Base-by-base conservation (phyloP, 2,888 invertebrate species). In the Athalia rosae region DNA sequence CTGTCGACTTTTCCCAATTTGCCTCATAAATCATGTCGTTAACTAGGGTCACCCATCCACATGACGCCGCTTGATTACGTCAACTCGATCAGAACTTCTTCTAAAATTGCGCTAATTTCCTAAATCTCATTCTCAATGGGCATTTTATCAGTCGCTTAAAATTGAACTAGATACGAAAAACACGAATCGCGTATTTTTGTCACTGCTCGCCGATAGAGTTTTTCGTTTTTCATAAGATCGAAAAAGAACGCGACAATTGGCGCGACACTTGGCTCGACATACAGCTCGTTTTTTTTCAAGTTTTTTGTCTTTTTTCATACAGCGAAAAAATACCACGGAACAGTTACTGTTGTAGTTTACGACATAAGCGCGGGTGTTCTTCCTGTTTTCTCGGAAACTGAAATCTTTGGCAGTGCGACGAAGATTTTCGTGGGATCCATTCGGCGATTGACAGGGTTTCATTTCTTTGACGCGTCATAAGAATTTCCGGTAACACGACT, bases 361-460 rank as follows among this genome's bases (percentile, higher is more conserved):
- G 58, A 9, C 45, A 45, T 71, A 45, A 58, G 56, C 45, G 15
- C 15, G 13, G 58, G 15, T 43, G 50, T 71, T 58, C 50, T 56
- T 71, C 71, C 71, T n/a, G 58, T 56, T 71, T 71, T 71, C 71
- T 58, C 9, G 13, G 71, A 71, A 71, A 3, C 45, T 4, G 9
- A 43, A 28, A 7, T 45, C 43, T 43, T 71, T 71, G 71, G 71
- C 71, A 71, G 9, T 45, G 56, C n/a, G 9, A 9, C 8, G 45
- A 58, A 47, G 56, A 71, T 71, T 71, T 58, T 56, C 56, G 56
- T 47, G 8, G 71, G 41, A 71, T 58, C 43, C 56, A 56, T n/a
- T 58, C 45, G 28, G 28, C 58, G 43, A 71, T 58, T 58, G 71
- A 71, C 58, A 71, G 45, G 13, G 28, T 28, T 58, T 53, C 41